Conservation (phyloP, 2,888 invertebrate species). For the Drosophila siamana region DNA sequence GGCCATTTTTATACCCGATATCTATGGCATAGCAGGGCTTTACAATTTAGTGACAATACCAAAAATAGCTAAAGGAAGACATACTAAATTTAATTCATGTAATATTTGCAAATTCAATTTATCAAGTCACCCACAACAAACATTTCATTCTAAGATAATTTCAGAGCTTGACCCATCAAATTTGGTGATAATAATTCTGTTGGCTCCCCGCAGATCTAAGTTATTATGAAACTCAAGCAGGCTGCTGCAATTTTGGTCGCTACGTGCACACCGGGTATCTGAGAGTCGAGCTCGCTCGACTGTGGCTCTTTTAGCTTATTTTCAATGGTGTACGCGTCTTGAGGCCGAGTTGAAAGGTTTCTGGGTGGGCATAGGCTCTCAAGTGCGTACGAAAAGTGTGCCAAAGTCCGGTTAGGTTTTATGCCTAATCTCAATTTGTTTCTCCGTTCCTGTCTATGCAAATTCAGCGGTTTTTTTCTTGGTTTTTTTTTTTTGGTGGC, state of each 20-base stretch:
- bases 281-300: neutral
- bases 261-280: neutral
- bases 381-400: constrained; percentile 69
- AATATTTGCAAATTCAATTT: too few species aligned
- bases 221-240: too few species aligned
- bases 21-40: neutral
- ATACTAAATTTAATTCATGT: too few species aligned
- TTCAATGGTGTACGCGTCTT: constrained; percentile 62
- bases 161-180: too few species aligned
- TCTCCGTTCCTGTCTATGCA: constrained; percentile 38
- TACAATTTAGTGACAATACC: neutral
- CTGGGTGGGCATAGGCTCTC: constrained; percentile 68
- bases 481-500: constrained; percentile 25
- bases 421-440: constrained; percentile 45
- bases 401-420: constrained; percentile 52
- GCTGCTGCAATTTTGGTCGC: too few species aligned
- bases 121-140: too few species aligned
- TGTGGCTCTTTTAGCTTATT: constrained; percentile 20
- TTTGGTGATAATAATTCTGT: too few species aligned
- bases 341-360: constrained; percentile 34
- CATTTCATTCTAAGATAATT: too few species aligned
- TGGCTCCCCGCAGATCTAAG: too few species aligned
- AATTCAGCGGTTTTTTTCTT: constrained; percentile 49
- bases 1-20: constrained; percentile 29
- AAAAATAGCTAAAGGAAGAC: too few species aligned